Percentiles rank a stretch among this genome's conserved stretches.
phyloP scores from a whole-genome alignment of 2,888 invertebrate species.

The Phyllotreta striolata region DNA sequence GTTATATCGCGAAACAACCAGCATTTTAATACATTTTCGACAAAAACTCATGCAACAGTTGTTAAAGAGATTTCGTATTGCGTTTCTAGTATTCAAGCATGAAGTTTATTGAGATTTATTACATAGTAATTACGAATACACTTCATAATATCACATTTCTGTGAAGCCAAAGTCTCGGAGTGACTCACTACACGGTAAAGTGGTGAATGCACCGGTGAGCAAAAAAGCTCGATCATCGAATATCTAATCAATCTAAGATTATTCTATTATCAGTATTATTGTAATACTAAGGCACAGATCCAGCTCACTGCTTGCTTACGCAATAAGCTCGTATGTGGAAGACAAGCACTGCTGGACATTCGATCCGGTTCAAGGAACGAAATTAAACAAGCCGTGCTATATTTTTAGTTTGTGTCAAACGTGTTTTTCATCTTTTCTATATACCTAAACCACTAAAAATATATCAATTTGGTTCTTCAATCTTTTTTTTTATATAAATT shows the following conservation, averaged over 20 bases:
- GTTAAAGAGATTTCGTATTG: constrained; percentile 15
- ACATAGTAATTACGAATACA: constrained; percentile 34
- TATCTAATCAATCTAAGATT: constrained; percentile 58
- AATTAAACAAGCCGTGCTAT: constrained; percentile 52
- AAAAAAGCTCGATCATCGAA: constrained; percentile 59
- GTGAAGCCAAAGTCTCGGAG: constrained; percentile 27
- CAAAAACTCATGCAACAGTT: not conserved
- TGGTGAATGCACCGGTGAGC: constrained; percentile 55
- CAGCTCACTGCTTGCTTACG: constrained; percentile 62
- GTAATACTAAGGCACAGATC: constrained; percentile 64
- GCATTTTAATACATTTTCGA: too few species aligned
- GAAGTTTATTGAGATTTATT: constrained; percentile 24
- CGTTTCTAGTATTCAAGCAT: constrained; percentile 10
- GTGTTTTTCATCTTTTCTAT: constrained; percentile 11
- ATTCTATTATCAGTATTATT: constrained; percentile 61
- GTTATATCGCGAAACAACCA: too few species aligned
- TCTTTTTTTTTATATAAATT: constrained; percentile 20
- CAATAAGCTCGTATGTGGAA: constrained; percentile 60
- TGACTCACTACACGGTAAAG: constrained; percentile 23
- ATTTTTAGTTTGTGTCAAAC: constrained; percentile 21
- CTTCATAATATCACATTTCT: constrained; percentile 28
- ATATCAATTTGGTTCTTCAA: constrained; percentile 32
- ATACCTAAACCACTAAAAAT: constrained; percentile 28
- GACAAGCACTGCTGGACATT: constrained; percentile 62
- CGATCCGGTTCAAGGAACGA: constrained; percentile 59